These are phyloP conservation scores for Eupithecia subfuscata DNA, from an alignment of 2,888 invertebrate species.

Conservation along the genomic window DNA sequence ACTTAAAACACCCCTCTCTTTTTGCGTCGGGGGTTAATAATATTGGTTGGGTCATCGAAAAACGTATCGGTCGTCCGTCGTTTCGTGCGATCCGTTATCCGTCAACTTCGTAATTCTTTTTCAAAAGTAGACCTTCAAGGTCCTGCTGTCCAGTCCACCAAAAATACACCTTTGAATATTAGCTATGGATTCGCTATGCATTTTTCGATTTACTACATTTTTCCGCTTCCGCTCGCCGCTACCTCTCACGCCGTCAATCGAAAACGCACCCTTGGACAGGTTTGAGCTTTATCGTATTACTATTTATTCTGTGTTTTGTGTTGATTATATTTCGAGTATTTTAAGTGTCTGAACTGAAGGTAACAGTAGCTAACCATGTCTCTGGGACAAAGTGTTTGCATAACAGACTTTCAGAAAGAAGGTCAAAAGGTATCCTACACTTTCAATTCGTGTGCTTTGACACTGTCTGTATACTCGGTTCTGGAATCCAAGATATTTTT, in stretches of 20 bases:
- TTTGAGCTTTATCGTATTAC: not conserved
- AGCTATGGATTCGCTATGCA: too few relatives aligned
- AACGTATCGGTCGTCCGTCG: not conserved
- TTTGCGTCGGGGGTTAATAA: too few relatives aligned
- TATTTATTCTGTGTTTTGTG: not conserved
- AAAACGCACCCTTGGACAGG: not conserved
- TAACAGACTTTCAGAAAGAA: constrained; percentile 1
- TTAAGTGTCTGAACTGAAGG: not conserved
- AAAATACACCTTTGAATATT: not conserved
- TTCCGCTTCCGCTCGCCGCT: not conserved
- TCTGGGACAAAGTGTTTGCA: not conserved
- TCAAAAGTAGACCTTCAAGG: too few relatives aligned
- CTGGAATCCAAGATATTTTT: not conserved
- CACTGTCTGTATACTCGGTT: not conserved
- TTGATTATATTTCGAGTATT: constrained; percentile 1
- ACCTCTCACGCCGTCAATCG: not conserved
- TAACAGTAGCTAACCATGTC: not conserved
- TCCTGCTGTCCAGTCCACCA: not conserved
- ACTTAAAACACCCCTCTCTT: too few relatives aligned
- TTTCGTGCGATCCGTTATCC: too few relatives aligned
- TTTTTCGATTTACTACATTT: not conserved
- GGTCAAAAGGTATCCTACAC: not conserved
- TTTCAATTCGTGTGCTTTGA: constrained; percentile 7
- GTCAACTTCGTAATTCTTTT: too few relatives aligned
- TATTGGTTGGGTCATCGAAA: too few relatives aligned